Percentiles rank a stretch among this genome's conserved stretches.
These are phyloP conservation scores for Pissodes strobi DNA, from an alignment of 1,140 invertebrate genomes.

Conservation along the genomic window DNA sequence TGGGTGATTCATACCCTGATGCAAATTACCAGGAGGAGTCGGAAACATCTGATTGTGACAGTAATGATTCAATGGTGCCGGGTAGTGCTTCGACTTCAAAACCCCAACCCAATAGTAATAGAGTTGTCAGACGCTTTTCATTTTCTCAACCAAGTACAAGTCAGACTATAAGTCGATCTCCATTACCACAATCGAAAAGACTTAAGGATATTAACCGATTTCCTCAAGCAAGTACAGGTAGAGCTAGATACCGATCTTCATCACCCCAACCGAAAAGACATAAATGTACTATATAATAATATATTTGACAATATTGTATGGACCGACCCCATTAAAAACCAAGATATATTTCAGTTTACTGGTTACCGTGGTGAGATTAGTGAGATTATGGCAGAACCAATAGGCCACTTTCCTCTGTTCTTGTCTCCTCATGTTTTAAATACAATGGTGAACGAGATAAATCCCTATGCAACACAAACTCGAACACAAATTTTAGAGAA, in stretches of 20 bases:
- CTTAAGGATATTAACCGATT: no score
- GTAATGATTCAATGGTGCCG: neutral
- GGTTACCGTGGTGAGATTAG: neutral
- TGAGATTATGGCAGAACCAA: conserved; percentile 8
- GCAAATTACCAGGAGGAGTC: neutral
- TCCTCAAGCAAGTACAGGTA: conserved; percentile 10
- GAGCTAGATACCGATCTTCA: neutral
- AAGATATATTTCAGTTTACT: conserved; percentile 3
- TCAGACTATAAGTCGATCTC: conserved; percentile 3
- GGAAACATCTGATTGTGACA: conserved; percentile 6
- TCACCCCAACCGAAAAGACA: no score
- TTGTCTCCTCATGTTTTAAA: neutral
- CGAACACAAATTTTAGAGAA: conserved; percentile 5
- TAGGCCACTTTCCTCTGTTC: conserved; percentile 14
- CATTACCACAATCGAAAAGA: no score
- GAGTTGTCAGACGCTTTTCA: neutral
- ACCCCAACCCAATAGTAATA: no score
- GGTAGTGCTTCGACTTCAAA: neutral
- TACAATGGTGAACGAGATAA: conserved; percentile 16
- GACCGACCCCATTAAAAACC: conserved; percentile 3
- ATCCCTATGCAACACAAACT: neutral
- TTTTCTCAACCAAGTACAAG: neutral
- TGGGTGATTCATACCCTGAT: neutral
- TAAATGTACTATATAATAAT: no score
- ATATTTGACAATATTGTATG: conserved; percentile 9